phyloP scores from a whole-genome alignment of 1,140 invertebrate species.

The Gryon sp. region DNA sequence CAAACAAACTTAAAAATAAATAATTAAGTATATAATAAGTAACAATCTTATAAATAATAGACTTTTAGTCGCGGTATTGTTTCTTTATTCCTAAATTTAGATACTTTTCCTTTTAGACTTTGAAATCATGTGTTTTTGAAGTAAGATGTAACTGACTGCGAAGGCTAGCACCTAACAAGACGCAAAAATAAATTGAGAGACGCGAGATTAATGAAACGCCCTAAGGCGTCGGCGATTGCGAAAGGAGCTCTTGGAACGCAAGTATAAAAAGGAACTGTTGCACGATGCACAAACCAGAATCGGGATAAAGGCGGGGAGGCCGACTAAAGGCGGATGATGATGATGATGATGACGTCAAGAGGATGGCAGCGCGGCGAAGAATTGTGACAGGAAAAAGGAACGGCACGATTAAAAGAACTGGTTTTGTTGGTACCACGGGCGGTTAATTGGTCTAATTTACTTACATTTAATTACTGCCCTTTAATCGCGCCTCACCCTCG shows the following conservation, averaged over 20 bases:
- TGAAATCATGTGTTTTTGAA: constrained; percentile 66
- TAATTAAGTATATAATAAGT: too few relatives aligned
- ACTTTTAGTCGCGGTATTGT: constrained; percentile 24
- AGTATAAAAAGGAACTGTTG: constrained; percentile 69
- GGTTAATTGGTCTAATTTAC: constrained; percentile 75
- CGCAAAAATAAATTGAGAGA: constrained; percentile 79
- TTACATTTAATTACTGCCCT: constrained; percentile 75
- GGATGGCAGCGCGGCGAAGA: constrained; percentile 43
- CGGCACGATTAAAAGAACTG: constrained; percentile 45
- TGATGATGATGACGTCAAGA: constrained; percentile 57
- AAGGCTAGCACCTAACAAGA: constrained; percentile 74
- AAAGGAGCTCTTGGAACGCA: constrained; percentile 69
- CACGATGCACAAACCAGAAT: constrained; percentile 48
- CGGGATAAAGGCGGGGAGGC: constrained; percentile 50
- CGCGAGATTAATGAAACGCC: constrained; percentile 79
- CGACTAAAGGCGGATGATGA: constrained; percentile 5
- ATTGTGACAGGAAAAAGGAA: constrained; percentile 64
- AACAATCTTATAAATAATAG: too few relatives aligned
- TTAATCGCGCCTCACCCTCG: constrained; percentile 59
- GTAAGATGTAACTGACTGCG: constrained; percentile 71
- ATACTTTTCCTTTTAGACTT: constrained; percentile 29
- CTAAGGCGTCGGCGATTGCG: constrained; percentile 72
- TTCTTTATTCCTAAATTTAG: constrained; percentile 29
- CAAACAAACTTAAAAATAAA: too few relatives aligned
- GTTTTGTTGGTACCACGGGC: constrained; percentile 47